phyloP scores from a whole-genome alignment of 2,113 vertebrate genomes.

The Apodemus sylvaticus region DNA sequence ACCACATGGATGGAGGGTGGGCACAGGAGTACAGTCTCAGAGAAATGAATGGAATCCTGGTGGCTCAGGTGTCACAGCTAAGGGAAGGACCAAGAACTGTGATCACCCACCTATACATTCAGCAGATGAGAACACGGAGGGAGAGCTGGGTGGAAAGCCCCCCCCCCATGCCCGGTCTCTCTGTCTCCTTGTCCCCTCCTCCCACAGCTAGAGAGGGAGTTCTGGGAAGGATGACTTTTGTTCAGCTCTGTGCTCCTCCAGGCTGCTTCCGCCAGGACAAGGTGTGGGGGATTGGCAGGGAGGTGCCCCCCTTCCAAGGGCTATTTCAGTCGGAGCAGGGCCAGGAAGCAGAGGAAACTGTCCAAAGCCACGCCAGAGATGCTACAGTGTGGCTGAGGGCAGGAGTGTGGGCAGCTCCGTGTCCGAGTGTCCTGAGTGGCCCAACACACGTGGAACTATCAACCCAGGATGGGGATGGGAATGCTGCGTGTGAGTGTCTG shows the following conservation, averaged over 20 bases:
- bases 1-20: background rate
- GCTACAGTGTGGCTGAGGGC: background rate
- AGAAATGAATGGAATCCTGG: background rate
- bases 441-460: background rate
- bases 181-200: background rate
- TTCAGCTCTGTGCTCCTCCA: background rate
- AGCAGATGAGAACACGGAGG: background rate
- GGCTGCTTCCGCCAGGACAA: slow-evolving; percentile 59
- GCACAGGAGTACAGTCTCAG: background rate
- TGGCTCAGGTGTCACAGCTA: background rate
- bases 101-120: background rate
- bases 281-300: slow-evolving; percentile 25
- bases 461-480: background rate
- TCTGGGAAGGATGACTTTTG: slow-evolving; percentile 50
- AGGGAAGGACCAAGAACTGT: background rate
- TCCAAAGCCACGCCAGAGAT: background rate
- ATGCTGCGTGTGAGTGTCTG: slow-evolving; percentile 65
- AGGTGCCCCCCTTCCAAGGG: background rate
- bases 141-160: background rate
- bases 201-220: background rate
- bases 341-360: slow-evolving; percentile 71
- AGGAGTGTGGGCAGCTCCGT: background rate
- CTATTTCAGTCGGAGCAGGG: slow-evolving; percentile 70
- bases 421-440: background rate
- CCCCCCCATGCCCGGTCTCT: background rate